Evolutionary conservation across 2,888 invertebrate species (phyloP).

Genomic region (Phaonia tiefii): DNA sequence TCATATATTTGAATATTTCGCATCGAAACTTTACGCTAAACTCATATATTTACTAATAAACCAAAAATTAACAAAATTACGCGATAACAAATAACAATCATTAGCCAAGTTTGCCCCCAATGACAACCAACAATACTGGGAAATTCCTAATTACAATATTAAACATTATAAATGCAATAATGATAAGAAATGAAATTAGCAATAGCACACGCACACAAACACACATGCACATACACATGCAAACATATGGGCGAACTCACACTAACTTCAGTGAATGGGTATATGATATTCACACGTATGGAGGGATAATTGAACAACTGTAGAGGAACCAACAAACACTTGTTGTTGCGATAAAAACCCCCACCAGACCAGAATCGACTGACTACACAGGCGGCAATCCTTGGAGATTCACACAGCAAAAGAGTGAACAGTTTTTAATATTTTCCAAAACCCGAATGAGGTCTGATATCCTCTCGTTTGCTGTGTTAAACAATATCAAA

Average conservation of each 20-base stretch:
- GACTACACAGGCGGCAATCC: slow-evolving; percentile 20
- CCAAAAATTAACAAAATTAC: slow-evolving; percentile 10
- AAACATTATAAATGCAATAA: slow-evolving; percentile 36
- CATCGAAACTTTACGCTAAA: too few species aligned
- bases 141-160: slow-evolving; percentile 30
- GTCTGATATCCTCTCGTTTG: not conserved
- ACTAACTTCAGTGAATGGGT: too few species aligned
- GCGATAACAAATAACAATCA: slow-evolving; percentile 40
- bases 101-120: slow-evolving; percentile 6
- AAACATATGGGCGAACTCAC: not conserved
- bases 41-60: too few species aligned
- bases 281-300: too few species aligned
- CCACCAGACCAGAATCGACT: too few species aligned
- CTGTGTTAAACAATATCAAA: slow-evolving; percentile 21
- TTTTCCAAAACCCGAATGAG: not conserved
- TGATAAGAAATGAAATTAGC: slow-evolving; percentile 42
- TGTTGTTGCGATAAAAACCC: slow-evolving; percentile 48
- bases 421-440: slow-evolving; percentile 27
- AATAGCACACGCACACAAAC: not conserved
- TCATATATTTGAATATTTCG: too few species aligned
- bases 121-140: slow-evolving; percentile 3
- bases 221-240: not conserved
- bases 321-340: slow-evolving; percentile 36
- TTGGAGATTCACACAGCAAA: slow-evolving; percentile 19
- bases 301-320: slow-evolving; percentile 28